Evolutionary conservation across 2,888 invertebrate genomes (phyloP), one percentile per base, ranked within the genome.

Genomic region (Gymnosoma rotundatum): DNA sequence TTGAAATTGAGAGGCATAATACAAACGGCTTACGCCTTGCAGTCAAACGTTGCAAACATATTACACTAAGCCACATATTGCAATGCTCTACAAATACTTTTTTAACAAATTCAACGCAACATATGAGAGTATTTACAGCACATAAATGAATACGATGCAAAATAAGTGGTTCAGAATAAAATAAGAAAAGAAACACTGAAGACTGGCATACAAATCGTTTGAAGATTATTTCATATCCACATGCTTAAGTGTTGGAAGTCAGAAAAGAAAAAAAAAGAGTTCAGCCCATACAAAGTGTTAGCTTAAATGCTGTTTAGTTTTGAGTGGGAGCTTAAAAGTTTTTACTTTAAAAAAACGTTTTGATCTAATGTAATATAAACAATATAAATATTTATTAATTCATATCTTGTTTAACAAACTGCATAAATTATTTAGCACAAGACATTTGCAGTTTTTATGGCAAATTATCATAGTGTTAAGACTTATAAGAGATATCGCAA

Each of bases 21-120:
- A 84, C 83, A 84, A 78, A 84, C 70, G 74, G 81, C 84, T 84
- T 81, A 81, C 78, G 84, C 84, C 84, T 84, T 12, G 69, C 73
- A 78, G 79, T 38, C 14, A 69, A 69, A 74, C 12, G 69, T 81
- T 78, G 73, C 74, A 73, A 75, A 78, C 73, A 70, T 63, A 74
- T 50, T 60, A 54, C 18, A 66, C 21, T 61, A 69, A 73, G 21
- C 54, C 60, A 58, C 38, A 67, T 48, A 66, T 66, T 36, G 42
- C 69, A 63, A 81, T 18, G 63, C 74, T 69, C 64, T n/a, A 64
- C 56, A 58, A 64, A 72, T 38, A 69, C 38, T 61, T 38, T 48
- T 45, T 18, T 45, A 42, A 45, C 32, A 18, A 52, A 52, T 54
- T 60, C 54, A 56, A 36, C 36, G 20, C 32, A 56, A 42, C 32